Conservation (phyloP, 2,797 vertebrate genomes). For the Phoeniculus purpureus region DNA sequence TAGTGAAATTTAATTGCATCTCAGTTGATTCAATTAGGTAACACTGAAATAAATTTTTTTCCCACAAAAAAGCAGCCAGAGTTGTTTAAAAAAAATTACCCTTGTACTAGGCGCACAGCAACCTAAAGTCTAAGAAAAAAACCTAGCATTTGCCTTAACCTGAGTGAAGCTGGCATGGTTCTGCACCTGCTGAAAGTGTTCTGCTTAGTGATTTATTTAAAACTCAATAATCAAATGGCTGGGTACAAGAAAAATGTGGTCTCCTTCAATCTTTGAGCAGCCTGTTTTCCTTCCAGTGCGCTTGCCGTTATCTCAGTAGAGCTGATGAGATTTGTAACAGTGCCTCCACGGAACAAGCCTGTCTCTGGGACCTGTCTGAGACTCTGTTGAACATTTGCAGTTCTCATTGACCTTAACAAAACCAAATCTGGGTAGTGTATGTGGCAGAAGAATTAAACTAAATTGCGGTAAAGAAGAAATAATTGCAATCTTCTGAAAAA, state of each 20-base stretch:
- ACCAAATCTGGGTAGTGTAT: neutral
- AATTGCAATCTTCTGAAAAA: conserved; percentile 16
- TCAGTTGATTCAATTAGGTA: neutral
- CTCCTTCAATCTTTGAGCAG: neutral
- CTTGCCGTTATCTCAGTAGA: neutral
- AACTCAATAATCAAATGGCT: neutral
- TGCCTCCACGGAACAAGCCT: neutral
- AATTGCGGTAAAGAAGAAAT: neutral
- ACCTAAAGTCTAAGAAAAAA: neutral
- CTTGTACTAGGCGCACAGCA: neutral
- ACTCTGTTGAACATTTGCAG: neutral
- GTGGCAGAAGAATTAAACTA: neutral
- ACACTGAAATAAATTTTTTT: neutral
- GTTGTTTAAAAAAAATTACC: neutral
- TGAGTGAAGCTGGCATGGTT: neutral
- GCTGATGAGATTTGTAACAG: neutral
- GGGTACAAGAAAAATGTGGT: neutral
- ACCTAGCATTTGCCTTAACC: neutral
- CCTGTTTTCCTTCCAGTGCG: neutral
- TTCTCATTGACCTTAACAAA: neutral
- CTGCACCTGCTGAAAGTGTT: neutral
- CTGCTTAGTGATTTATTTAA: neutral
- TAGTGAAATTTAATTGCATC: neutral
- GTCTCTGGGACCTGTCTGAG: neutral
- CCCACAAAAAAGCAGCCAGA: neutral